These are phyloP conservation scores for Euleptes europaea DNA, from an alignment of 2,113 vertebrate species.

Conservation along the genomic window DNA sequence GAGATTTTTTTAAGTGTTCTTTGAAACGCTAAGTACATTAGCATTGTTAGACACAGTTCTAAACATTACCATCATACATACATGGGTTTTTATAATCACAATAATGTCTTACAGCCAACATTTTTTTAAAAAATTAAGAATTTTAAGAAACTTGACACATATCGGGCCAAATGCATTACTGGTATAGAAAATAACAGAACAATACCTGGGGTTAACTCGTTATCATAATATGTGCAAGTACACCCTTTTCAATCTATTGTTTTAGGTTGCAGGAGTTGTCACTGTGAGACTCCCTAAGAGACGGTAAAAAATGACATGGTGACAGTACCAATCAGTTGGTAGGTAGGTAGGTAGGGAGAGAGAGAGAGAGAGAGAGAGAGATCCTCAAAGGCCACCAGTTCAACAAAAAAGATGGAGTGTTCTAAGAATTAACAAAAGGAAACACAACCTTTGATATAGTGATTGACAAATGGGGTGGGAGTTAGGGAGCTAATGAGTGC, in stretches of 20 bases:
- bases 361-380: no score
- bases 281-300: not conserved
- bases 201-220: not conserved
- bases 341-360: no score
- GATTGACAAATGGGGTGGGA: not conserved
- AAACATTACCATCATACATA: not conserved
- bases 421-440: not conserved
- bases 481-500: no score
- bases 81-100: not conserved
- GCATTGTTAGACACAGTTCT: constrained; percentile 1
- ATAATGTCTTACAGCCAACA: not conserved
- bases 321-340: not conserved
- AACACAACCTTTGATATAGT: not conserved
- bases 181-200: not conserved
- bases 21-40: constrained; percentile 7
- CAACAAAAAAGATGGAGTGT: not conserved
- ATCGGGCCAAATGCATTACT: not conserved
- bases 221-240: not conserved
- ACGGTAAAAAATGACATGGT: not conserved
- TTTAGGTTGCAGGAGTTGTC: no score
- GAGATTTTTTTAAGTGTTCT: not conserved
- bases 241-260: not conserved
- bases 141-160: not conserved
- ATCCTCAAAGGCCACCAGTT: not conserved
- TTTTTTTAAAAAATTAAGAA: not conserved